Evolutionary conservation across 1,140 invertebrate species (phyloP), one percentile per base, ranked within the genome.

Genomic region (Tetramorium alpestre): DNA sequence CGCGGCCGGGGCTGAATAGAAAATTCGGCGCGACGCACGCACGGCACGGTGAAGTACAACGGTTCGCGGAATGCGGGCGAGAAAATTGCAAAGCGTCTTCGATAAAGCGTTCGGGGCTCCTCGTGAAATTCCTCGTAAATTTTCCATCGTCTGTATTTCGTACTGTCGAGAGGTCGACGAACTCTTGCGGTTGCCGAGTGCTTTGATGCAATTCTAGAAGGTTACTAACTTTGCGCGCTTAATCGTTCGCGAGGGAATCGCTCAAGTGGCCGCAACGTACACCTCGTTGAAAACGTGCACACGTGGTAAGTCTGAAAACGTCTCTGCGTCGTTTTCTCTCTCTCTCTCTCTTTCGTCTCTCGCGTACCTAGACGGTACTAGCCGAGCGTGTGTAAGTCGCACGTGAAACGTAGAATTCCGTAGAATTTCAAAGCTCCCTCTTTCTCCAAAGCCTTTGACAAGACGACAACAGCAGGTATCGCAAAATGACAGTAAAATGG

Each of bases 61-160:
- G 25, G 54, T 82, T 82, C 25, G 25, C 7, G 69, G 54, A 73
- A 82, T 73, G 67, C 54, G 38, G 13, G 33, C 47, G 77, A 72
- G 69, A 73, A 84, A 84, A 60, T 84, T 69, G 65, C 22, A 18
- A 11, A 47, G 56, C 54, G 28, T 75, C 54, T 60, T 62, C n/a
- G 69, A 28, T 28, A n/a, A 33, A 84, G 69, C 13, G 18, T 33
- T 44, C n/a, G 76, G 2, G 65, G 13, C 54, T 73, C 54, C 54
- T 73, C 54, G 54, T 44, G 41, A 70, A 84, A 73, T 60, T 84
- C 41, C 69, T 75, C 54, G 80, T 84, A 10, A 73, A 84, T 84
- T 84, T 84, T 67, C 64, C 22, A 84, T 75, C 54, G 49, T 25
- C 51, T 81, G n/a, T 60, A 67, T 6, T 41, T 28, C 51, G 51